phyloP scores from a whole-genome alignment of 1,140 invertebrate genomes.

The Leptopilina boulardi region DNA sequence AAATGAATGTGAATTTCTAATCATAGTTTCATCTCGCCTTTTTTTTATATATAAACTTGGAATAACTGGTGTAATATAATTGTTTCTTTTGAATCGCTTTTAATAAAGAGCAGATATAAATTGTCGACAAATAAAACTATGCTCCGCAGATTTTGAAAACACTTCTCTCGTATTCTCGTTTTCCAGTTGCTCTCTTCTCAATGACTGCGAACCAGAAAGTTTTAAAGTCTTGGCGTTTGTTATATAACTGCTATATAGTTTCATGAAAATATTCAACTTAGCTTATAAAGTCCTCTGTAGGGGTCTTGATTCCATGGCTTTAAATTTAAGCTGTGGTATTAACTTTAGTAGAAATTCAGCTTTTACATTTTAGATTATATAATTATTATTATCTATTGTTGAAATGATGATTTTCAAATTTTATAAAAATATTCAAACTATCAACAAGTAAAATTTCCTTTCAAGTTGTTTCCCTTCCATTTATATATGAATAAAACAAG shows the following conservation, averaged over 20 bases:
- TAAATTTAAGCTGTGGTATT: not conserved
- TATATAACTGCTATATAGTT: not conserved
- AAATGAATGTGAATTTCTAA: no score
- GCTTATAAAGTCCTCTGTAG: slow-evolving; percentile 8
- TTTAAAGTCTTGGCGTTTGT: not conserved
- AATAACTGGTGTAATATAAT: no score
- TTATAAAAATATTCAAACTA: not conserved
- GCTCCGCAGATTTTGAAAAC: not conserved
- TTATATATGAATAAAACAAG: no score
- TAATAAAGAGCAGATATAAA: not conserved
- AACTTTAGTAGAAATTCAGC: not conserved
- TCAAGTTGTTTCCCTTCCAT: no score
- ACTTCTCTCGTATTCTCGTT: not conserved
- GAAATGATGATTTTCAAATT: not conserved
- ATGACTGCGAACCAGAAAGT: slow-evolving; percentile 1
- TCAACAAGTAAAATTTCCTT: no score
- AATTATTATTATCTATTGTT: not conserved
- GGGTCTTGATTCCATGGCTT: slow-evolving; percentile 1
- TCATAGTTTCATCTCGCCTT: no score
- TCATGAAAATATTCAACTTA: slow-evolving; percentile 29
- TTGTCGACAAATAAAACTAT: not conserved
- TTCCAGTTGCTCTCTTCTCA: not conserved
- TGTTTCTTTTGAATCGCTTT: not conserved
- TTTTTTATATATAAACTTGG: no score
- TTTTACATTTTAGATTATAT: not conserved